A percentile compares a stretch with the other conserved stretches of the same genome.
phyloP scores from a whole-genome alignment of 1,140 invertebrate species.

The Conus betulinus region DNA sequence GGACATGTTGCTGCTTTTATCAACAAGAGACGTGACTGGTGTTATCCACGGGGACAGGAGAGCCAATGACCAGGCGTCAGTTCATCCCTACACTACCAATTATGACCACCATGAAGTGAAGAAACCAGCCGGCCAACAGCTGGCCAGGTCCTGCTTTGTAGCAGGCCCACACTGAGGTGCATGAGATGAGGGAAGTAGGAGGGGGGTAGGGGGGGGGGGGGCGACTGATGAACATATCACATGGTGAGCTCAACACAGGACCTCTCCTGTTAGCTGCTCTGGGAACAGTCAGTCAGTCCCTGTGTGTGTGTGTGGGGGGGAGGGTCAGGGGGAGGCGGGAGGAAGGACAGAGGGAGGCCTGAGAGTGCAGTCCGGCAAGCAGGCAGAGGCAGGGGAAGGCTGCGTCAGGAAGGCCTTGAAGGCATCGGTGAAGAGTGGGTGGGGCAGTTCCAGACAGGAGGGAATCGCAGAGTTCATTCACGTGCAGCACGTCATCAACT shows the following conservation, averaged over 20 bases:
- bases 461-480: background rate
- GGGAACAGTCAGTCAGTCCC: background rate
- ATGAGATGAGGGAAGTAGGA: too few species aligned
- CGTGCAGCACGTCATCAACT: conserved; percentile 24
- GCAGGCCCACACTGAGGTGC: too few species aligned
- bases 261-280: background rate
- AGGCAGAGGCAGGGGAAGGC: background rate
- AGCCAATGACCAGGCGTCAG: too few species aligned
- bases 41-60: background rate
- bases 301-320: background rate
- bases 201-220: background rate
- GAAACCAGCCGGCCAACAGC: too few species aligned
- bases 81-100: too few species aligned
- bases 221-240: background rate
- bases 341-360: background rate
- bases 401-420: background rate
- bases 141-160: too few species aligned
- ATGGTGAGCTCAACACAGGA: background rate
- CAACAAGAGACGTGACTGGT: background rate
- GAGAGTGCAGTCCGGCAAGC: background rate
- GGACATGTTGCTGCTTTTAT: background rate
- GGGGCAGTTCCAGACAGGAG: background rate
- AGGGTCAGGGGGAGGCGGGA: background rate
- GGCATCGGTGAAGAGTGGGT: background rate
- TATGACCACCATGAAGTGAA: too few species aligned